Percentiles rank a stretch among this genome's conserved stretches.
Conservation (phyloP, 2,888 invertebrate species). For the Chaitophorus viminalis region DNA sequence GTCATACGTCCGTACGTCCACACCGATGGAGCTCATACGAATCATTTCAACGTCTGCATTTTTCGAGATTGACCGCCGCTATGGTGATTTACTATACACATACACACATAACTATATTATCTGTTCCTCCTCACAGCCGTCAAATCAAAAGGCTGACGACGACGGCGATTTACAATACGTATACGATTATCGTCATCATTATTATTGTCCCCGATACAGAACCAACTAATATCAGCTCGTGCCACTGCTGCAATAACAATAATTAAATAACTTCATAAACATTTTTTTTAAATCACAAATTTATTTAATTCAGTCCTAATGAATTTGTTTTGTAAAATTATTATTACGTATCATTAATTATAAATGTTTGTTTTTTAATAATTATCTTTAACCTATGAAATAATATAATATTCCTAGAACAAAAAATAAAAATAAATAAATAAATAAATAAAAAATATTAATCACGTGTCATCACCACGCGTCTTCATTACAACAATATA, state of each 20-base stretch:
- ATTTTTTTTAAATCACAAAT: not conserved
- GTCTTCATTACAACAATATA: not conserved
- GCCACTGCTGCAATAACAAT: not conserved
- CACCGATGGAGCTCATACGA: not conserved
- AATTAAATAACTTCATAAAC: not conserved
- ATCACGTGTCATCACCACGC: not conserved
- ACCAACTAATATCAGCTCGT: conserved; percentile 12
- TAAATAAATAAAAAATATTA: too few relatives aligned
- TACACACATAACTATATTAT: not conserved
- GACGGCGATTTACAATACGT: not conserved
- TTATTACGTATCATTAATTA: not conserved
- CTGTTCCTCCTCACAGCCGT: too few relatives aligned
- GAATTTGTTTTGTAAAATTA: conserved; percentile 1
- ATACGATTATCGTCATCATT: not conserved
- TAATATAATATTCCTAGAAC: not conserved
- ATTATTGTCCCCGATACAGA: not conserved
- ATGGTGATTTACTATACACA: conserved; percentile 46
- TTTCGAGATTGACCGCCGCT: conserved; percentile 15
- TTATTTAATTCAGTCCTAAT: not conserved
- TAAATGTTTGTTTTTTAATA: not conserved
- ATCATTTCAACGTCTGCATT: conserved; percentile 51
- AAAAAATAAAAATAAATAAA: not conserved
- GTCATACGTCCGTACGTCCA: conserved; percentile 39
- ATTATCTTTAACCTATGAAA: not conserved
- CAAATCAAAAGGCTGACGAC: not conserved